phyloP scores from a whole-genome alignment of 1,140 invertebrate species.

The Probaryconus sp. region DNA sequence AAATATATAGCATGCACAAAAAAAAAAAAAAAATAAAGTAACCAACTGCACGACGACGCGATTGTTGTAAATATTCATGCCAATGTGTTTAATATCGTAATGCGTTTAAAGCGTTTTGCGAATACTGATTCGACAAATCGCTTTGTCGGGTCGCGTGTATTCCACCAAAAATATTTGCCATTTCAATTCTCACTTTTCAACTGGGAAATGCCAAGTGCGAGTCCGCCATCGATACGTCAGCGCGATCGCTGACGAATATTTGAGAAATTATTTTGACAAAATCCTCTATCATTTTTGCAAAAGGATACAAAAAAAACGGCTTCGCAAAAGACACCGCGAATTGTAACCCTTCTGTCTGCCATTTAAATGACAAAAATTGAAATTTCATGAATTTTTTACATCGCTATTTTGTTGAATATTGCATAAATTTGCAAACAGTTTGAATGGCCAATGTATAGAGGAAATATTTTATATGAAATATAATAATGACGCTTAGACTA shows the following conservation, averaged over 20 bases:
- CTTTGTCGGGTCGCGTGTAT: conserved; percentile 27
- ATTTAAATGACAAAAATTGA: too few species aligned
- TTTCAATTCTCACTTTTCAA: conserved; percentile 31
- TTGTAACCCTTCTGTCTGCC: too few species aligned
- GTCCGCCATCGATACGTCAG: conserved; percentile 18
- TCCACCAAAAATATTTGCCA: conserved; percentile 42
- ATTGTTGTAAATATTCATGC: conserved; percentile 27
- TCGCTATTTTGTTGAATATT: too few species aligned
- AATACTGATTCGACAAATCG: conserved; percentile 44
- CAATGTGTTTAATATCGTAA: conserved; percentile 39
- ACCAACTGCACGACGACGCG: conserved; percentile 7
- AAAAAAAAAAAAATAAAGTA: too few species aligned
- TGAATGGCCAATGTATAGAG: too few species aligned
- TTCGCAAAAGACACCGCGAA: too few species aligned
- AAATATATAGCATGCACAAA: too few species aligned
- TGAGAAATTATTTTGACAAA: conserved; percentile 33
- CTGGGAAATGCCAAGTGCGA: conserved; percentile 9
- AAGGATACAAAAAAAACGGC: too few species aligned
- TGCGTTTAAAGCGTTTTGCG: conserved; percentile 34
- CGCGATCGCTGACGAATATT: conserved; percentile 10
- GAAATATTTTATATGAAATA: too few species aligned
- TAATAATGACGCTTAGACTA: too few species aligned
- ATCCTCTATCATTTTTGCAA: neutral
- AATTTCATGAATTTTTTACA: too few species aligned
- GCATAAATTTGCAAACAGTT: too few species aligned